Conservation (phyloP, 2,797 vertebrate genomes). For the Scolopax bukidnonensis region DNA sequence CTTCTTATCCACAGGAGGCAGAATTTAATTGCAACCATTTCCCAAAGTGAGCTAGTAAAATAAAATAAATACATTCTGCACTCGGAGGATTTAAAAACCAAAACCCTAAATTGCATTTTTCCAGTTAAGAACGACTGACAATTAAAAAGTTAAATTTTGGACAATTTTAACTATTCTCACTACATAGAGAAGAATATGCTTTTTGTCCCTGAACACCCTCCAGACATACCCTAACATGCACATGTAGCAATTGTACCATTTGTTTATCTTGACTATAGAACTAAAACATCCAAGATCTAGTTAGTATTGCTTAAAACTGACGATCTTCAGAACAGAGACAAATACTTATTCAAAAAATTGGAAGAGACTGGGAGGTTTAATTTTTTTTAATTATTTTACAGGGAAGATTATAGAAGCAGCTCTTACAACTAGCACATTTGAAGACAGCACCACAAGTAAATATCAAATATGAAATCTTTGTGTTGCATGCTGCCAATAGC, state of each 20-base stretch:
- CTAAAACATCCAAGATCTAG: background rate
- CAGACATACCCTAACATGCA: accelerated
- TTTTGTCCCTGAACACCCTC: background rate
- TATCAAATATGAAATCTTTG: background rate
- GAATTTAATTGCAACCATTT: background rate
- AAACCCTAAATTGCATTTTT: background rate
- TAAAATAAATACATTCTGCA: background rate
- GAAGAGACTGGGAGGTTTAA: accelerated
- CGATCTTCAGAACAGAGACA: background rate
- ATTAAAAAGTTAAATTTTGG: background rate
- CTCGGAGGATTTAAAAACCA: background rate
- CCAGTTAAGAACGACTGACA: background rate
- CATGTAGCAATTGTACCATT: background rate
- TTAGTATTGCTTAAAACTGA: background rate
- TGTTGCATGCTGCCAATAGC: background rate
- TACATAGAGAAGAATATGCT: background rate
- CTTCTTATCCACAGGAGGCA: background rate
- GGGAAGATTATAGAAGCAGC: background rate
- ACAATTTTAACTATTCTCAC: background rate
- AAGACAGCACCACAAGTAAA: background rate
- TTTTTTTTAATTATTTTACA: background rate
- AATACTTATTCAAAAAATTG: background rate
- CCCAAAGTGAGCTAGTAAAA: background rate
- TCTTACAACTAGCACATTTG: background rate
- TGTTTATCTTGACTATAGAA: background rate